Evolutionary conservation across 2,888 invertebrate genomes (phyloP).

Genomic region (Nipponacmea schrenckii): DNA sequence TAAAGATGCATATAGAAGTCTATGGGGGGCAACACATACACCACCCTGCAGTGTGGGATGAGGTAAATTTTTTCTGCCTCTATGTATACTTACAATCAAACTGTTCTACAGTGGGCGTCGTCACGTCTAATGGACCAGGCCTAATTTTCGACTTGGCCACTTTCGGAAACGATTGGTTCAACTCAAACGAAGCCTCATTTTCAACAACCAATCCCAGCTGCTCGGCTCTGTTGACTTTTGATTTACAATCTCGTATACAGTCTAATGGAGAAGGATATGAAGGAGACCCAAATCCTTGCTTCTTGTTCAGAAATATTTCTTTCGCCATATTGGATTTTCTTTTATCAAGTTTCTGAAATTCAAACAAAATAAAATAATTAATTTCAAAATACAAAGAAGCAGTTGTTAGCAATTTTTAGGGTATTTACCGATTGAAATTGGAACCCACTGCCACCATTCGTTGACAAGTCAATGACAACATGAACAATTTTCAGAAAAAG

Average conservation of each 20-base stretch:
- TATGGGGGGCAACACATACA: no score
- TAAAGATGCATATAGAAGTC: no score
- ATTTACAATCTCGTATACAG: slow-evolving; percentile 49
- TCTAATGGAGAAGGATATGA: slow-evolving; percentile 64
- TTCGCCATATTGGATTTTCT: background rate
- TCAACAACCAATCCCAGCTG: slow-evolving; percentile 51
- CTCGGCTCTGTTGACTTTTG: slow-evolving; percentile 50
- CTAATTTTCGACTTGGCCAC: slow-evolving; percentile 29
- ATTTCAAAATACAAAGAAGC: no score
- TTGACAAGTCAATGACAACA: no score
- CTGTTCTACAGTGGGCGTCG: background rate
- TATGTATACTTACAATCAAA: background rate
- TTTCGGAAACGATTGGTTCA: slow-evolving; percentile 76
- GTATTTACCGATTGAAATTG: no score
- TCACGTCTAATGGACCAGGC: background rate
- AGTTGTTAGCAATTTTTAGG: no score
- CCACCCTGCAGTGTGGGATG: no score
- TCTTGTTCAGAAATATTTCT: background rate
- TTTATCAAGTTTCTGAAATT: background rate
- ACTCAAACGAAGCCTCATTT: slow-evolving; percentile 70
- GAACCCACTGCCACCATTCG: no score
- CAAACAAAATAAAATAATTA: background rate
- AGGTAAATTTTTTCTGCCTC: no score
- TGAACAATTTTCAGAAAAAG: no score
- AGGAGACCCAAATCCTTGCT: slow-evolving; percentile 50